Percentiles rank a stretch among this genome's conserved stretches.
phyloP scores from a whole-genome alignment of 64 coral and sea anemone genomes.

The Dendrophyllia cribrosa region DNA sequence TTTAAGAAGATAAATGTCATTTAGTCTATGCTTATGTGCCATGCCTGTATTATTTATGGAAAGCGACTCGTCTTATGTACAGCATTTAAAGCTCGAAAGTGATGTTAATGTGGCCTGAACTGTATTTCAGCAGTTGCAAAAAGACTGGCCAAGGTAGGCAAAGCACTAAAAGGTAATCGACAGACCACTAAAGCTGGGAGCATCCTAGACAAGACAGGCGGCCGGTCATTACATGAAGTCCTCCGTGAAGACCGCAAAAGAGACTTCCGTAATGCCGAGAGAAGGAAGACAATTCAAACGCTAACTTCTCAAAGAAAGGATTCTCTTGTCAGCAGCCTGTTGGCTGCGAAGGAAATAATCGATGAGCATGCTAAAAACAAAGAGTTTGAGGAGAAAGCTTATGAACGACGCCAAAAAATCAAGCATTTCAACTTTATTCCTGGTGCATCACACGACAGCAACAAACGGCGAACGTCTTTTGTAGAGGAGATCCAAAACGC shows the following conservation, averaged over 20 bases:
- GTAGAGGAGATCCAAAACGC: not conserved
- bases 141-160: no score
- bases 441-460: not conserved
- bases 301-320: not conserved
- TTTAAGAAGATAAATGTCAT: no score
- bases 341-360: slow-evolving; percentile 1
- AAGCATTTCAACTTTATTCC: not conserved
- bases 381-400: not conserved
- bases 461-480: not conserved
- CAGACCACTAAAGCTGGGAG: not conserved
- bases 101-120: no score
- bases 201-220: not conserved
- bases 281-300: slow-evolving; percentile 20
- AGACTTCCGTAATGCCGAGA: slow-evolving; percentile 4
- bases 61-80: no score
- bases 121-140: no score
- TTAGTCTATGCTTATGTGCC: no score
- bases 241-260: not conserved
- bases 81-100: no score
- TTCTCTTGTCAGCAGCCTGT: not conserved
- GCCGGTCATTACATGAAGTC: not conserved
- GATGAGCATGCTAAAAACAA: not conserved
- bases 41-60: no score
- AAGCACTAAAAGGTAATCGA: not conserved
- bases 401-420: not conserved